Conservation (phyloP, 1,140 invertebrate species). For the Drosophila littoralis region DNA sequence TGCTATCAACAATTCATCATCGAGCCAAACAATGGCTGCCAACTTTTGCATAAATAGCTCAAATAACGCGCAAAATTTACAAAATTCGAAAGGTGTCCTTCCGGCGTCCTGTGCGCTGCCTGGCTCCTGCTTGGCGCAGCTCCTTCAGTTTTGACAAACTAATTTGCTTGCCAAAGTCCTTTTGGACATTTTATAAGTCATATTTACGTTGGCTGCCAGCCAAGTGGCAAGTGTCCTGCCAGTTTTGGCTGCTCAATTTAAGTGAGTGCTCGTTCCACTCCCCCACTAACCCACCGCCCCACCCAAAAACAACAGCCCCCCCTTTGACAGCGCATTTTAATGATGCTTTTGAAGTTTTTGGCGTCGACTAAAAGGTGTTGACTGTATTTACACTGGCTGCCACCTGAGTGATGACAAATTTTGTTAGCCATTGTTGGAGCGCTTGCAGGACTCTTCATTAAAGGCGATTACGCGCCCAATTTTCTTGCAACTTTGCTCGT, state of each 20-base stretch:
- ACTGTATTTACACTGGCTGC: constrained; percentile 30
- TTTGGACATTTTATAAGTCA: constrained; percentile 53
- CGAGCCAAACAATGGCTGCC: constrained; percentile 34
- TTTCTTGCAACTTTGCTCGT: constrained; percentile 33
- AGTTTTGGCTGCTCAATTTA: constrained; percentile 50
- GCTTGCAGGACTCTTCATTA: constrained; percentile 12
- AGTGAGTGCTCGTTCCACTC: constrained; percentile 28
- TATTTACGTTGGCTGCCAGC: constrained; percentile 53
- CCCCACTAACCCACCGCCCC: background rate
- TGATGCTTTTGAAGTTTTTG: constrained; percentile 53
- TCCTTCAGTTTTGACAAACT: constrained; percentile 46
- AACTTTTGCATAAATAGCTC: constrained; percentile 46
- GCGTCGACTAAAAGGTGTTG: constrained; percentile 42
- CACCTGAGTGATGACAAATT: constrained; percentile 41
- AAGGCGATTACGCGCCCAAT: constrained; percentile 25
- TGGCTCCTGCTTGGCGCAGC: background rate
- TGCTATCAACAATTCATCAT: constrained; percentile 47
- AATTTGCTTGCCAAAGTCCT: constrained; percentile 54
- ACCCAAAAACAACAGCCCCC: background rate
- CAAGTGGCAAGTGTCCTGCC: constrained; percentile 38
- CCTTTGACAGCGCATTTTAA: constrained; percentile 37
- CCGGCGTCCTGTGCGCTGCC: constrained; percentile 4
- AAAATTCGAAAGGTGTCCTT: constrained; percentile 19
- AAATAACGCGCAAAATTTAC: constrained; percentile 39
- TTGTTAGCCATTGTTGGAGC: constrained; percentile 12